These are phyloP conservation scores for Ispidina lecontei DNA, from an alignment of 2,797 vertebrate genomes.

Conservation along the genomic window DNA sequence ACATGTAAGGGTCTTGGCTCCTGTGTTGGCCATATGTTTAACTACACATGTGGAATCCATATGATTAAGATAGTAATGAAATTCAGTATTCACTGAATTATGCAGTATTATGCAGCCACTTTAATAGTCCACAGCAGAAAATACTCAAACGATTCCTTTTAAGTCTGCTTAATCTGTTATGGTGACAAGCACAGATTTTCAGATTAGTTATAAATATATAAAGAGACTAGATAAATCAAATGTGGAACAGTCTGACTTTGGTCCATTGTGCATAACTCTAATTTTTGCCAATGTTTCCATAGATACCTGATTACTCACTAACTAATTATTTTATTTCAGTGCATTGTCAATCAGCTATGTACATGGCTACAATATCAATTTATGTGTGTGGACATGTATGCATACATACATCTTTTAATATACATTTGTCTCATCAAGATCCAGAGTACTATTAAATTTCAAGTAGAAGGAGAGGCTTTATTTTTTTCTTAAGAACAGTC, in stretches of 20 bases:
- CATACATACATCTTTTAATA: neutral
- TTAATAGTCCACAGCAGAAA: neutral
- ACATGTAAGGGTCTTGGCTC: neutral
- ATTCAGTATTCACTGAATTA: neutral
- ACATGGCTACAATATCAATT: neutral
- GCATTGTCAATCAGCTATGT: neutral
- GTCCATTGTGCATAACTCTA: neutral
- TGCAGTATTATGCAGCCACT: neutral
- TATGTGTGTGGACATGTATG: rapidly evolving
- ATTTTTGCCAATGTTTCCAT: neutral
- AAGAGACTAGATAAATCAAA: neutral
- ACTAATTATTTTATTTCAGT: neutral
- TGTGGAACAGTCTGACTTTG: neutral
- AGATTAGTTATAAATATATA: conserved; percentile 45
- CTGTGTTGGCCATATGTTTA: neutral
- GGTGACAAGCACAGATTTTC: conserved; percentile 28
- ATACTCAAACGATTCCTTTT: conserved; percentile 15
- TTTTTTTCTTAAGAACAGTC: neutral
- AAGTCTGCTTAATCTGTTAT: conserved; percentile 14
- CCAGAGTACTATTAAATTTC: neutral
- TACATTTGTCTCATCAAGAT: neutral
- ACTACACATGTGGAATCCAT: neutral
- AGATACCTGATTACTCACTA: neutral
- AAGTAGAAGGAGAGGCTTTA: neutral
- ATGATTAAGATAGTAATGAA: neutral